Evolutionary conservation across 2,888 invertebrate genomes (phyloP).

Genomic region (Caenorhabditis sp.): DNA sequence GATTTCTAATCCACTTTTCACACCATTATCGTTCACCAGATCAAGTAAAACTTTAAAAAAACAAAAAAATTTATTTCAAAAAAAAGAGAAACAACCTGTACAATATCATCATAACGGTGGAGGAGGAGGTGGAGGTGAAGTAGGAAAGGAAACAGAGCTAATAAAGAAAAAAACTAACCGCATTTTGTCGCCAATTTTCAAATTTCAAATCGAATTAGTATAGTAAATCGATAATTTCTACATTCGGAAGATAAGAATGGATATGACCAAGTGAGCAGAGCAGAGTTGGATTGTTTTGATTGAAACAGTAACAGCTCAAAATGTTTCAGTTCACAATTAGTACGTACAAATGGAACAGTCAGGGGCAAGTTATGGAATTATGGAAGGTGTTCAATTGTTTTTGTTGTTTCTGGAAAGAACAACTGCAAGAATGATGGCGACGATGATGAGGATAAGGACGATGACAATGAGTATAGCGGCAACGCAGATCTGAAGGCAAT

Average conservation of each 20-base stretch:
- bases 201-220: neutral
- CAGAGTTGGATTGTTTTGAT: too few relatives aligned
- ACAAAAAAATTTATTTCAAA: too few relatives aligned
- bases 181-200: constrained; percentile 1
- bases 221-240: constrained; percentile 8
- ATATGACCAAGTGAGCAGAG: constrained; percentile 28
- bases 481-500: constrained; percentile 60
- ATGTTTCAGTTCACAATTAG: neutral
- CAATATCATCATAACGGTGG: constrained; percentile 42
- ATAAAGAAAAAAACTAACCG: constrained; percentile 23
- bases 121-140: neutral
- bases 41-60: too few relatives aligned
- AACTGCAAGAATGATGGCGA: constrained; percentile 76
- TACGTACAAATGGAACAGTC: neutral
- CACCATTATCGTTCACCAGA: constrained; percentile 49
- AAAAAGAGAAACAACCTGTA: constrained; percentile 47
- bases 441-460: constrained; percentile 72
- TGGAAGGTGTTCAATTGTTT: constrained; percentile 14
- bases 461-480: constrained; percentile 67
- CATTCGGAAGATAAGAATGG: constrained; percentile 15
- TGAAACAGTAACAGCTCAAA: too few relatives aligned
- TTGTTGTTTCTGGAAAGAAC: constrained; percentile 69
- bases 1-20: constrained; percentile 46
- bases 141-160: neutral
- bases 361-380: constrained; percentile 22